Evolutionary conservation across 2,888 invertebrate genomes (phyloP).

Genomic region (Andrena haemorrhoa): DNA sequence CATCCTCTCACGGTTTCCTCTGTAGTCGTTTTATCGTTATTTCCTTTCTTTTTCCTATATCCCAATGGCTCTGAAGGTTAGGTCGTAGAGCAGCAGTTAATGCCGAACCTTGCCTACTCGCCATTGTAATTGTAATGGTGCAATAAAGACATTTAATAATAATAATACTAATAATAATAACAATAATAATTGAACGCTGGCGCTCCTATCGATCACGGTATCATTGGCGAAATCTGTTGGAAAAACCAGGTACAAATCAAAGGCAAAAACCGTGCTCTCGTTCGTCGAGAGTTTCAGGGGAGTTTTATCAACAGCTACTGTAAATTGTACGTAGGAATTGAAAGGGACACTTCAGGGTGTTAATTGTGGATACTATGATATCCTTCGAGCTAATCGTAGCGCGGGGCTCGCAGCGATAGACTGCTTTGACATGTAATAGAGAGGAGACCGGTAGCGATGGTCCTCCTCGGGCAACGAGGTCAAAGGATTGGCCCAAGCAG

Average conservation of each 20-base stretch:
- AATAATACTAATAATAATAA: too few relatives aligned
- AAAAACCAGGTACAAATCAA: conserved; percentile 4
- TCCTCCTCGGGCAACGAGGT: conserved; percentile 46
- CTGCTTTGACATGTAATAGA: conserved; percentile 24
- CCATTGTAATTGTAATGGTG: too few relatives aligned
- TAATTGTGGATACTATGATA: background rate
- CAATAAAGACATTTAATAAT: too few relatives aligned
- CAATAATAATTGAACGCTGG: conserved; percentile 14
- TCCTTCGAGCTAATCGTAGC: background rate
- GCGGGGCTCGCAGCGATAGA: background rate
- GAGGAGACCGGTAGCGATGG: conserved; percentile 20
- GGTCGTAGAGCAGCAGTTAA: too few relatives aligned
- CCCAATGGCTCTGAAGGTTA: too few relatives aligned
- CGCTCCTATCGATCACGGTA: background rate
- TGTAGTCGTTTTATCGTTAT: too few relatives aligned
- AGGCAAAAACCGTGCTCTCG: background rate
- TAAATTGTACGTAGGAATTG: background rate
- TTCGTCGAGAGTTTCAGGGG: background rate
- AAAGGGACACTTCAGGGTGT: background rate
- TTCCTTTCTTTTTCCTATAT: too few relatives aligned
- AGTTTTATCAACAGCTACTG: background rate
- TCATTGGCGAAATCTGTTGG: background rate
- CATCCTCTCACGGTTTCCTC: too few relatives aligned
- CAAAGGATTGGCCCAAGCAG: conserved; percentile 56
- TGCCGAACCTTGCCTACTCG: too few relatives aligned